Evolutionary conservation across 2,113 vertebrate genomes (phyloP).

Genomic region (Strix aluco): DNA sequence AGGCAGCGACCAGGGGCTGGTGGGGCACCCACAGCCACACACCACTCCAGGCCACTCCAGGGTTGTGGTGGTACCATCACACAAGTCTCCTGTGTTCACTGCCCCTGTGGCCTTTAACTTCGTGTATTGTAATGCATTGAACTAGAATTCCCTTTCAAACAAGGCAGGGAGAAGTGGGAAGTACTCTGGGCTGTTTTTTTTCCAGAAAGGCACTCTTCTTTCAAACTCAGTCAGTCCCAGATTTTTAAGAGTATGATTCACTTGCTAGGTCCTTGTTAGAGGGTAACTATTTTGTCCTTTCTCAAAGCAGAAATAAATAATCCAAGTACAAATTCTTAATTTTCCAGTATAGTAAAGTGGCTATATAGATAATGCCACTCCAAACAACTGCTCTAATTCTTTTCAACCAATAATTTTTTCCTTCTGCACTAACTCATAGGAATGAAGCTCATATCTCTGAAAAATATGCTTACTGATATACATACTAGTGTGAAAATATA

Average conservation of each 20-base stretch:
- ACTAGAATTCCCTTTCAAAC: neutral
- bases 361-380: neutral
- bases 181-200: neutral
- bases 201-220: neutral
- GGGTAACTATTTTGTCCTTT: neutral
- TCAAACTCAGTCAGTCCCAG: neutral
- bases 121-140: neutral
- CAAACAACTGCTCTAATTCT: neutral
- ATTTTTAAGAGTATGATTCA: neutral
- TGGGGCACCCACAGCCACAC: accelerated
- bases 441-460: neutral
- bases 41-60: neutral
- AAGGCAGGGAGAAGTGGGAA: neutral
- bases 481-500: neutral
- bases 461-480: neutral
- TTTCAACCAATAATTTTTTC: neutral
- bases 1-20: accelerated
- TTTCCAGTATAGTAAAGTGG: neutral
- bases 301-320: neutral
- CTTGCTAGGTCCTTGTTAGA: neutral
- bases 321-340: neutral
- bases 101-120: neutral
- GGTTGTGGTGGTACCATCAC: neutral
- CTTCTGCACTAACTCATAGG: neutral
- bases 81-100: neutral